Evolutionary conservation across 1,140 invertebrate species (phyloP).

Genomic region (Akabosia matsudoensis): DNA sequence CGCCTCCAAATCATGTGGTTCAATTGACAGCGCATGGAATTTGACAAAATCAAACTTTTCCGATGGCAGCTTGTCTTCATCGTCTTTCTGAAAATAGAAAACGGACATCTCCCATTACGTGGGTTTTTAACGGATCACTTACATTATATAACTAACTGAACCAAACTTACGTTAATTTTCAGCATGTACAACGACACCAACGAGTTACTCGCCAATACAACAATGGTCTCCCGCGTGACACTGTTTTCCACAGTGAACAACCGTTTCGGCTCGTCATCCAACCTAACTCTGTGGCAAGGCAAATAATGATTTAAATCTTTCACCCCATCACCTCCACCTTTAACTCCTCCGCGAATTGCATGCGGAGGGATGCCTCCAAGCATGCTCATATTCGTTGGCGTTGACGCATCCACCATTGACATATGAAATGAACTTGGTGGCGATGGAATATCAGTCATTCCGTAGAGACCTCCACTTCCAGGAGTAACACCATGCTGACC

Average conservation of each 20-base stretch:
- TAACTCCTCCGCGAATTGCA: neutral
- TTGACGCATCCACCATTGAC: conserved; percentile 6
- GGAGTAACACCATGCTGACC: neutral
- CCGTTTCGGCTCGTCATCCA: neutral
- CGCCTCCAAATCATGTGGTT: neutral
- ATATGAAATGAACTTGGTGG: neutral
- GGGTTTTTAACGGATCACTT: neutral
- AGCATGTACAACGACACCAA: neutral
- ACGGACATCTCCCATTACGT: neutral
- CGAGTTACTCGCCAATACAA: neutral
- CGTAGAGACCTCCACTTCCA: neutral
- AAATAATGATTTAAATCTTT: conserved; percentile 1
- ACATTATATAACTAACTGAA: neutral
- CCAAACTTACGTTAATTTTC: conserved; percentile 5
- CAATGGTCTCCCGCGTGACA: conserved; percentile 7
- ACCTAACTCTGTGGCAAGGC: neutral
- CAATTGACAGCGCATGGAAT: neutral
- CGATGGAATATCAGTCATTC: neutral
- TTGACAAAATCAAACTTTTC: conserved; percentile 7
- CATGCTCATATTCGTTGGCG: neutral
- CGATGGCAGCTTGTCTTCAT: neutral
- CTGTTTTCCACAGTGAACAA: conserved; percentile 1
- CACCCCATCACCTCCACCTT: neutral
- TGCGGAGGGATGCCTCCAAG: neutral
- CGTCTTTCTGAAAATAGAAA: neutral